phyloP scores from a whole-genome alignment of 2,888 invertebrate species.

The Autographa pulchrina region DNA sequence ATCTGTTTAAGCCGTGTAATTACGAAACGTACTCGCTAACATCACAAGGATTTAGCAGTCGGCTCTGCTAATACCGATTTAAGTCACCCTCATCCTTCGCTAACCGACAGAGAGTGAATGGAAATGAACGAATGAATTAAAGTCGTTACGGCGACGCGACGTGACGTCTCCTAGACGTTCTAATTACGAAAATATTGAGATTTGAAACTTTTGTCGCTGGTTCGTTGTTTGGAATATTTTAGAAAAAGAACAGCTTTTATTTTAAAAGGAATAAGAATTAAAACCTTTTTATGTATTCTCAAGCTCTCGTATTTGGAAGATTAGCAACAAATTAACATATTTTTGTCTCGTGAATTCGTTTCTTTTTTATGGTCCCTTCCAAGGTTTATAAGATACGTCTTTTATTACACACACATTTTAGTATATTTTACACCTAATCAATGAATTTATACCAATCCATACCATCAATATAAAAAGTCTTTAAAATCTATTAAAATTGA shows the following conservation, averaged over 20 bases:
- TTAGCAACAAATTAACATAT: conserved; percentile 4
- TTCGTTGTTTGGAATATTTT: not conserved
- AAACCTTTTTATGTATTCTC: not conserved
- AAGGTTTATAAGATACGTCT: not conserved
- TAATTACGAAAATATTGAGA: conserved; percentile 74
- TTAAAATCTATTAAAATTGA: not conserved
- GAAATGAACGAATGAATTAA: conserved; percentile 80
- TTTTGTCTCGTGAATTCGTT: not conserved
- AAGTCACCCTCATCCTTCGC: conserved; percentile 69
- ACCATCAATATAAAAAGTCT: not conserved
- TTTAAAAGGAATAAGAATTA: not conserved
- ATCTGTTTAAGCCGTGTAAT: conserved; percentile 81
- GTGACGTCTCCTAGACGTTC: conserved; percentile 63
- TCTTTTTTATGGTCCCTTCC: not conserved
- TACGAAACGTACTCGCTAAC: conserved; percentile 80
- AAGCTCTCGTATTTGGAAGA: not conserved
- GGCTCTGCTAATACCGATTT: conserved; percentile 74
- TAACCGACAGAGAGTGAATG: conserved; percentile 72
- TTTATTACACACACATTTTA: not conserved
- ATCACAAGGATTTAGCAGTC: conserved; percentile 74
- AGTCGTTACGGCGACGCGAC: conserved; percentile 60
- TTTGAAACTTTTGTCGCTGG: conserved; percentile 5
- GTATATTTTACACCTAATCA: too few species aligned
- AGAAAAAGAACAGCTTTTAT: not conserved
- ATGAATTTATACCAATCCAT: too few species aligned